Percentiles rank a stretch among this genome's conserved stretches.
Evolutionary conservation across 2,888 invertebrate genomes (phyloP).

Genomic region (Bunonema sp.): DNA sequence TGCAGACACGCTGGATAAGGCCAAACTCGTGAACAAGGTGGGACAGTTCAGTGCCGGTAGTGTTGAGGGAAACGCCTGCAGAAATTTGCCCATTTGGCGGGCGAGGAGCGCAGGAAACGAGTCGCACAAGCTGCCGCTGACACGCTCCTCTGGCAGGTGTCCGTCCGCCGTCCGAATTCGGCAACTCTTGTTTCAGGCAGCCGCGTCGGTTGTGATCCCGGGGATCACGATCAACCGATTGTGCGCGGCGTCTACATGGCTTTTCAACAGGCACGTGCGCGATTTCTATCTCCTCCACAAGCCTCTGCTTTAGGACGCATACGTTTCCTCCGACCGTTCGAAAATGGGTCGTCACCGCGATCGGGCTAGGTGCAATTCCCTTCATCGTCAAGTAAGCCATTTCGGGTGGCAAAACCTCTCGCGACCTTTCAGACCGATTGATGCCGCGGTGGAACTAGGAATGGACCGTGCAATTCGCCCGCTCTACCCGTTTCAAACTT

Average conservation of each 20-base stretch:
- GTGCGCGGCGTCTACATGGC: conserved; percentile 53
- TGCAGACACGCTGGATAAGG: conserved; percentile 70
- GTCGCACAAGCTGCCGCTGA: conserved; percentile 56
- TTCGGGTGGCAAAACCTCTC: too few relatives aligned
- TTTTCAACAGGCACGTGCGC: conserved; percentile 15
- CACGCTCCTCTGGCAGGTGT: conserved; percentile 74
- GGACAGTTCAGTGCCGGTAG: neutral
- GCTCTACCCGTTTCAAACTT: too few relatives aligned
- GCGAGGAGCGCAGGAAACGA: conserved; percentile 14
- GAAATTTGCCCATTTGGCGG: neutral
- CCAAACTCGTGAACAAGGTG: conserved; percentile 56
- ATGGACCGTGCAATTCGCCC: conserved; percentile 31
- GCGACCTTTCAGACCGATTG: too few relatives aligned
- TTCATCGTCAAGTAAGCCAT: conserved; percentile 71
- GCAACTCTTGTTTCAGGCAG: too few relatives aligned
- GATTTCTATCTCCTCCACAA: neutral
- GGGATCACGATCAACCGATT: conserved; percentile 74
- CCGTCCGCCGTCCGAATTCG: too few relatives aligned
- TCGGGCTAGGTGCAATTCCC: conserved; percentile 72
- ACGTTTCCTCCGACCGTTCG: conserved; percentile 50
- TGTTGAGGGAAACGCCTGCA: neutral
- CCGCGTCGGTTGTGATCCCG: conserved; percentile 75
- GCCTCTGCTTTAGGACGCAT: conserved; percentile 15
- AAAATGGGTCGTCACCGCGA: conserved; percentile 52
- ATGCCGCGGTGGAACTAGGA: conserved; percentile 54